Percentiles rank a stretch among this genome's conserved stretches.
These are phyloP conservation scores for Chionis minor DNA, from an alignment of 2,113 vertebrate species.

Conservation along the genomic window DNA sequence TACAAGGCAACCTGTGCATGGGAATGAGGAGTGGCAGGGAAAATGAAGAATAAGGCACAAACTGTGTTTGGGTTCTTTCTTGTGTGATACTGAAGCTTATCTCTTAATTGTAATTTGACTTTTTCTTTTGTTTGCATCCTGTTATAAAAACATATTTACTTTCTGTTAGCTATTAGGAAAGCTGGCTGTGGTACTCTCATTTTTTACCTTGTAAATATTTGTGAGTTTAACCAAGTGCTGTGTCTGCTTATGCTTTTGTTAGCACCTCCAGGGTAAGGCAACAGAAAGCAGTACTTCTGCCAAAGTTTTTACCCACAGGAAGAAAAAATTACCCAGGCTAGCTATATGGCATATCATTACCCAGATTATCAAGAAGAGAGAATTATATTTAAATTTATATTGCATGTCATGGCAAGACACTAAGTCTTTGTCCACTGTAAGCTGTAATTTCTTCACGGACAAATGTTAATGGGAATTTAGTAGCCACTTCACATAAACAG, in stretches of 20 bases:
- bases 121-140: constrained; percentile 40
- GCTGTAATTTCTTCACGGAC: neutral
- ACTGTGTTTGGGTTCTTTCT: neutral
- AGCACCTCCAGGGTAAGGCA: neutral
- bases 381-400: neutral
- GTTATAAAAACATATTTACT: constrained; percentile 24
- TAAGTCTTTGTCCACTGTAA: neutral
- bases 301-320: neutral
- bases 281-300: neutral
- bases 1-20: neutral
- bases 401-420: neutral
- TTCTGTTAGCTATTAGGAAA: constrained; percentile 14
- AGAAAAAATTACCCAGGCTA: neutral
- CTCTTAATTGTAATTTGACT: neutral
- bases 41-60: neutral
- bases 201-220: constrained; percentile 41
- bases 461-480: neutral
- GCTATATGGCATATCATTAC: neutral
- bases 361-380: neutral
- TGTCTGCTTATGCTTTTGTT: neutral
- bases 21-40: neutral
- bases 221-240: neutral
- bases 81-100: neutral
- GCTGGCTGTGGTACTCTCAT: neutral
- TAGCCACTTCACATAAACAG: neutral